Conservation (phyloP, 2,888 invertebrate genomes). For the Microplitis deprimator region DNA sequence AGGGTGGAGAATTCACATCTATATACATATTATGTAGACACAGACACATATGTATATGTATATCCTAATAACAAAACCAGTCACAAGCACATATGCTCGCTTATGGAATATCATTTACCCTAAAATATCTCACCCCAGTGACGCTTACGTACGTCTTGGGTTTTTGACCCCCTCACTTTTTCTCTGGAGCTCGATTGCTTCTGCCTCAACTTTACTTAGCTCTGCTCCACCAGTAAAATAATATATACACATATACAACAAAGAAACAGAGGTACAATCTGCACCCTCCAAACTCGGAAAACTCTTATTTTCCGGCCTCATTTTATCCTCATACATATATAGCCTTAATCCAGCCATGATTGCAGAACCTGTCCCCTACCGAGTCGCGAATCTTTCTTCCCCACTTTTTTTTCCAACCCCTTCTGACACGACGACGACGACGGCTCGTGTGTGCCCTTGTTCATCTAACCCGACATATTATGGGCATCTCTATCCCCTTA, state of each 20-base stretch:
- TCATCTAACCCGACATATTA: not conserved
- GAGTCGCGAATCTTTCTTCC: constrained; percentile 47
- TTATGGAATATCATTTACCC: constrained; percentile 69
- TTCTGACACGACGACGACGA: constrained; percentile 6
- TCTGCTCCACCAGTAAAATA: not conserved
- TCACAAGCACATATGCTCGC: constrained; percentile 68
- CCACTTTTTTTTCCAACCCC: constrained; percentile 40
- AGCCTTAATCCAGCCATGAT: constrained; percentile 68
- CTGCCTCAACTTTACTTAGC: constrained; percentile 1
- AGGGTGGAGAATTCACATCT: not conserved
- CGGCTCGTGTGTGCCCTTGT: not conserved
- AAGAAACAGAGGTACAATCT: not conserved
- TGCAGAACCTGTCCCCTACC: constrained; percentile 55
- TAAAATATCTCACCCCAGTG: constrained; percentile 57
- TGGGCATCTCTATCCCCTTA: constrained; percentile 6
- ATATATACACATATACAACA: constrained; percentile 8
- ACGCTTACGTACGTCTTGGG: constrained; percentile 34
- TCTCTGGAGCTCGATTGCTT: constrained; percentile 18
- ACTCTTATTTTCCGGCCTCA: constrained; percentile 47
- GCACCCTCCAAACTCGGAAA: constrained; percentile 21
- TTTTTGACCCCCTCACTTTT: constrained; percentile 31
- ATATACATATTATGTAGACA: not conserved
- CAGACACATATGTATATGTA: constrained; percentile 11
- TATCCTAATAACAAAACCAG: constrained; percentile 54
- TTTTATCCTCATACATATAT: constrained; percentile 61